A percentile compares a stretch with the other conserved stretches of the same genome.
Conservation (phyloP, 2,797 vertebrate genomes). For the Kryptolebias ocellatus region DNA sequence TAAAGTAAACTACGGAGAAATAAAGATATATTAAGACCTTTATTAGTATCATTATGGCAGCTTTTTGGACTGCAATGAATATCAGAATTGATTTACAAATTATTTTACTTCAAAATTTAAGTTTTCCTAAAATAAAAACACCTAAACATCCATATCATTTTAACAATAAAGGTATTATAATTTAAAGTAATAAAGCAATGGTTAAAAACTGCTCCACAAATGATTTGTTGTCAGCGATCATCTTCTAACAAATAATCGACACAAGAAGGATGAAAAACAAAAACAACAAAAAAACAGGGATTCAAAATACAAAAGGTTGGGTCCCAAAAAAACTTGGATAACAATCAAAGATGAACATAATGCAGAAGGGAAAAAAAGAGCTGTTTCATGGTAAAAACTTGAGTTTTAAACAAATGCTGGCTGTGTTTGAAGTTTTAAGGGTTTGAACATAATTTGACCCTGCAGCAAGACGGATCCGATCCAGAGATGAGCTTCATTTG, state of each 20-base stretch:
- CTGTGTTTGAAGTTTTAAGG: neutral
- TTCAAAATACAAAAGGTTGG: constrained; percentile 31
- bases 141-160: neutral
- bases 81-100: neutral
- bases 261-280: constrained; percentile 3
- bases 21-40: neutral
- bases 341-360: constrained; percentile 10
- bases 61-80: neutral
- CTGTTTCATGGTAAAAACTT: neutral
- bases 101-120: neutral
- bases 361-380: neutral
- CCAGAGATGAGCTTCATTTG: neutral
- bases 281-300: constrained; percentile 12
- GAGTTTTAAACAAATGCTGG: neutral
- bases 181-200: neutral
- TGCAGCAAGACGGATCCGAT: no score
- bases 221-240: constrained; percentile 8
- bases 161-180: no score
- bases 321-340: neutral
- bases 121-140: neutral
- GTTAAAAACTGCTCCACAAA: neutral
- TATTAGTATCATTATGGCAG: neutral
- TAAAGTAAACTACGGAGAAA: neutral
- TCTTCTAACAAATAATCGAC: constrained; percentile 3
- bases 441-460: neutral